phyloP scores from a whole-genome alignment of 2,113 vertebrate species.

The Gymnogyps californianus region DNA sequence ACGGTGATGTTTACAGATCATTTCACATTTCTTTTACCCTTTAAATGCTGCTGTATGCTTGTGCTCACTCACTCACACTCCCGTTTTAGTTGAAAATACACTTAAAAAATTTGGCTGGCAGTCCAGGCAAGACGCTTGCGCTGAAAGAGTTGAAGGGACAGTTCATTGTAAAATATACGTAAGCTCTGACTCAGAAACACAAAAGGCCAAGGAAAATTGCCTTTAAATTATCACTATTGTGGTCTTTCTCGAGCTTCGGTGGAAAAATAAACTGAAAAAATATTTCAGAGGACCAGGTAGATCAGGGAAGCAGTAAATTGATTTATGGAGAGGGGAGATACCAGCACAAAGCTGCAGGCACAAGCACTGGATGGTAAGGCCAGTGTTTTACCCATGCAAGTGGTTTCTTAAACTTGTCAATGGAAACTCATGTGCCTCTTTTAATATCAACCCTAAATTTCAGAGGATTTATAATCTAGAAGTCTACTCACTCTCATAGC shows the following conservation, averaged over 20 bases:
- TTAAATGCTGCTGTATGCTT: neutral
- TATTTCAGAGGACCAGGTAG: neutral
- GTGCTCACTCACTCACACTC: neutral
- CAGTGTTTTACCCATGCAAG: neutral
- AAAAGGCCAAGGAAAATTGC: constrained; percentile 1
- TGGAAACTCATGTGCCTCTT: neutral
- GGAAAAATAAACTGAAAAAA: neutral
- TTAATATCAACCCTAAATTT: neutral
- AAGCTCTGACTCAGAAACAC: neutral
- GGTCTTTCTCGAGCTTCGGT: neutral
- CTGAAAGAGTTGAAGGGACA: neutral
- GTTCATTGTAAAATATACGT: neutral
- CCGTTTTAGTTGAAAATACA: neutral
- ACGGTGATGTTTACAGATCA: neutral
- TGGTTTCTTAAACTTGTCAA: neutral
- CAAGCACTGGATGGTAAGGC: neutral
- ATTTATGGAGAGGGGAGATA: neutral
- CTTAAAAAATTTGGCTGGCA: neutral
- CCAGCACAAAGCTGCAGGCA: neutral
- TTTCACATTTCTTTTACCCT: constrained; percentile 17
- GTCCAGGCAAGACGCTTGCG: neutral
- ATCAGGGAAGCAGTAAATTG: neutral
- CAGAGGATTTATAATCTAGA: neutral
- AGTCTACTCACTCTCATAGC: neutral
- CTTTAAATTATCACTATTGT: neutral